Evolutionary conservation across 2,888 invertebrate genomes (phyloP), one percentile per base, ranked within the genome.

Genomic region (Sinohyriopsis cumingii): DNA sequence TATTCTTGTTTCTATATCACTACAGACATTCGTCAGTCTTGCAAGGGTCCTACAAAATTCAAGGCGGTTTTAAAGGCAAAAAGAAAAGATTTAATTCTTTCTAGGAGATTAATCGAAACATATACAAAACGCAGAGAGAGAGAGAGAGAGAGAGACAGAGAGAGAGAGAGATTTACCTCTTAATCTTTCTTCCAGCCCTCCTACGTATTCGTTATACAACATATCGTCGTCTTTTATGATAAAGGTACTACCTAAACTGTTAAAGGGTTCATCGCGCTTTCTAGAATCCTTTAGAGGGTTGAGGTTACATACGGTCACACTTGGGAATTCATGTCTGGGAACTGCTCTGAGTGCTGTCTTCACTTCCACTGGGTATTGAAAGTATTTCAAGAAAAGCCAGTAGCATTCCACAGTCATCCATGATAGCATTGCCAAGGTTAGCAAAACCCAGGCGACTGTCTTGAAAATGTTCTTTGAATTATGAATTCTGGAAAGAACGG

Each of bases 261-360:
- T n/a, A 60, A 81, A 83, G 1, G 76, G 76, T 0, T 69, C 71
- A 0, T 63, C 4, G 3, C 20, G 3, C 68, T 80, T 60, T 20
- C 66, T 68, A 18, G 57, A 57, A 9, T 63, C 24, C 64, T 76
- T 78, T 18, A 87, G 67, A 1, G 87, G 87, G 73, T 87, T 87
- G 53, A 85, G 61, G 69, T 86, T 86, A 66, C 86, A 86, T 5
- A 86, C 71, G 0, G 84, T 85, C 5, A 87, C 84, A 67, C 86
- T 86, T 3, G 87, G 87, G 67, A 86, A 87, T 7, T 82, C 81
- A 65, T 86, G 75, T 24, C 71, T 68, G 5, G 79, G 69, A 3
- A 78, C 75, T 1, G 83, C 80, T 20, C 72, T 72, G 25, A 84
- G 59, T 61, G 83, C 82, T 45, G 86, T 79, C 68, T 81, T 83